Percentiles rank a stretch among this genome's conserved stretches.
Conservation (phyloP, 2,113 vertebrate genomes). For the Athene cunicularia region DNA sequence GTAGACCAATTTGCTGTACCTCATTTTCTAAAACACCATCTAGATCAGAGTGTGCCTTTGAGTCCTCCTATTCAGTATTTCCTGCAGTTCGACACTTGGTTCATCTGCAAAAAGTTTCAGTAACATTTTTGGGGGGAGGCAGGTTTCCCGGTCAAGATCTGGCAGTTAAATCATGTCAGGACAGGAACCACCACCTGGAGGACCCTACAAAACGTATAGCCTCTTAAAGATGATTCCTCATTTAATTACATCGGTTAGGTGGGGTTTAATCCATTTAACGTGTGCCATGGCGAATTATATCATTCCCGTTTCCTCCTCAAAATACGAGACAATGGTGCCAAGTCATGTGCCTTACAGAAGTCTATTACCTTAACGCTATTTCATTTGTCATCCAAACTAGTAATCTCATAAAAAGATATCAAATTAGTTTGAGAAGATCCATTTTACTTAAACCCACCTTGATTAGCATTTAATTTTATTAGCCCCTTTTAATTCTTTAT, state of each 20-base stretch:
- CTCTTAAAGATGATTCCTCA: background rate
- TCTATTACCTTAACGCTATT: slow-evolving; percentile 29
- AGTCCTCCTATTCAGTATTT: background rate
- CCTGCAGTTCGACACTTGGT: background rate
- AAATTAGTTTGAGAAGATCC: slow-evolving; percentile 25
- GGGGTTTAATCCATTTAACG: background rate
- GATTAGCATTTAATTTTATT: slow-evolving; percentile 63
- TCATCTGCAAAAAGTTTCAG: background rate
- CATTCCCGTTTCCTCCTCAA: background rate
- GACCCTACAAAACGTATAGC: background rate
- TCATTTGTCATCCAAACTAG: slow-evolving; percentile 41
- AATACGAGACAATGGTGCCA: background rate
- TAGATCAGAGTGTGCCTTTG: background rate
- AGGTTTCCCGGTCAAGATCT: background rate
- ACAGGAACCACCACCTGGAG: background rate
- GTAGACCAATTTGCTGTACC: background rate
- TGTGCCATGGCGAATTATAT: background rate
- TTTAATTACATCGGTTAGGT: background rate
- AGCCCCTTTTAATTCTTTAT: slow-evolving; percentile 46
- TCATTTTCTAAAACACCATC: background rate
- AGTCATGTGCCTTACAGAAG: slow-evolving; percentile 48
- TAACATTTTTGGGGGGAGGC: background rate
- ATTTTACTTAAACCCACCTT: slow-evolving; percentile 48
- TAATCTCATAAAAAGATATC: slow-evolving; percentile 36
- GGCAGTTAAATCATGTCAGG: background rate